Base-by-base conservation (phyloP, 2,888 invertebrate species). In the Palloptera scutellata region DNA sequence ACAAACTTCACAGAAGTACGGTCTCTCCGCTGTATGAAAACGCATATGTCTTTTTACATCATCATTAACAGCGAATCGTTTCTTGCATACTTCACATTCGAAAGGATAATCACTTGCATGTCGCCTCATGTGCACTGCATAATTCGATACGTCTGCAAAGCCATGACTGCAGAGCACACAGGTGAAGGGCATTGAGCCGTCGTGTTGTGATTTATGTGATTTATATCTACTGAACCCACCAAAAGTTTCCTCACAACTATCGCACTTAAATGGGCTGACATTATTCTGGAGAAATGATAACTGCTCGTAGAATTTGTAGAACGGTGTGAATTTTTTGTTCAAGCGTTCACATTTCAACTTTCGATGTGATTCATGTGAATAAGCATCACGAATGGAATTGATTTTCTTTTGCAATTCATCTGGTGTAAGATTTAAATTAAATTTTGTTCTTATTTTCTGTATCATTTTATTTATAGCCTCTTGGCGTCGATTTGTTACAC, bases 11-110 rank as follows among this genome's bases (percentile, higher is more conserved):
- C 73, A 73, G 61, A 73, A 66, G 69, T 64, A 81, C 4, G 81
- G 81, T 19, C 76, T 79, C 43, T 80, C 81, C 11, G 80, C 81
- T 4, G 81, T 82, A 43, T 81, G 81, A 19, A 75, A 71, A 4
- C 79, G 79, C n/a, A 65, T 72, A 67, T 81, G 81, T 2, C 76
- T 68, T 11, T 60, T 76, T 0, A 81, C 66, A 62, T 81, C 82
- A 1, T 64, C 72, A 0, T 76, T 73, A 2, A 79, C 68, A 0
- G 81, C 75, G 64, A 78, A 81, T 1, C 68, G 71, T 19, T 78
- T 81, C 0, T 75, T 73, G 45, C 81, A 81, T 41, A 70, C 78
- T 48, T 75, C 70, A 63, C 81, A 81, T n/a, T 74, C 76, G 0
- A 81, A 74, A 10, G 73, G 74, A 53, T 78, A 82, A 64, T 76